These are phyloP conservation scores for Sinocyclocheilus maitianheensis DNA, from an alignment of 2,113 vertebrate genomes.

Conservation along the genomic window DNA sequence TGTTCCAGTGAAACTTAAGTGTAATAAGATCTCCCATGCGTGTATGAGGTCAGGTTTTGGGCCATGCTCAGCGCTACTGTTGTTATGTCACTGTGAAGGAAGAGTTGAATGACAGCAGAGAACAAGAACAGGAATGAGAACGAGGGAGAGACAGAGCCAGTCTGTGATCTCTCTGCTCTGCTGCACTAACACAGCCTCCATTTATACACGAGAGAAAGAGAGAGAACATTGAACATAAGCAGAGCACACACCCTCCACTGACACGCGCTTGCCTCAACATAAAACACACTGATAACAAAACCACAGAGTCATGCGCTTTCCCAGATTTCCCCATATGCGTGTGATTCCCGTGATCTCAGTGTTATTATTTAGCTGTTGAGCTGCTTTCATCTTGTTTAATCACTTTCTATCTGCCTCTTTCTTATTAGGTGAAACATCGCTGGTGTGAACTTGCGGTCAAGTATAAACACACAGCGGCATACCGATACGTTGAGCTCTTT, in stretches of 20 bases:
- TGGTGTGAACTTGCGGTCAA: slow-evolving; percentile 96
- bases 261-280: slow-evolving; percentile 35
- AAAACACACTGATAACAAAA: slow-evolving; percentile 43
- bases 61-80: neutral
- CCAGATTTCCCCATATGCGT: neutral
- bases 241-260: slow-evolving; percentile 39
- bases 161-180: slow-evolving; percentile 74
- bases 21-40: neutral
- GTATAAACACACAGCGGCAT: slow-evolving; percentile 77
- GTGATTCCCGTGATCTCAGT: slow-evolving; percentile 10
- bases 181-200: slow-evolving; percentile 73
- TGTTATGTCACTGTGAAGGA: slow-evolving; percentile 27
- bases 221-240: slow-evolving; percentile 58
- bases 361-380: neutral
- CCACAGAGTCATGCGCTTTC: slow-evolving; percentile 33
- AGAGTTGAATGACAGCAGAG: slow-evolving; percentile 16
- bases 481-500: slow-evolving; percentile 83
- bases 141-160: slow-evolving; percentile 66
- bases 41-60: slow-evolving; percentile 39
- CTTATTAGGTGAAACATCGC: slow-evolving; percentile 85
- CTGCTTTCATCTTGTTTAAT: slow-evolving; percentile 19
- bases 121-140: slow-evolving; percentile 37
- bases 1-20: neutral
- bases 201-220: slow-evolving; percentile 71
- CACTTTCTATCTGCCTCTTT: slow-evolving; percentile 26